Base-by-base conservation (phyloP, 2,113 vertebrate species). In the Passer montanus region DNA sequence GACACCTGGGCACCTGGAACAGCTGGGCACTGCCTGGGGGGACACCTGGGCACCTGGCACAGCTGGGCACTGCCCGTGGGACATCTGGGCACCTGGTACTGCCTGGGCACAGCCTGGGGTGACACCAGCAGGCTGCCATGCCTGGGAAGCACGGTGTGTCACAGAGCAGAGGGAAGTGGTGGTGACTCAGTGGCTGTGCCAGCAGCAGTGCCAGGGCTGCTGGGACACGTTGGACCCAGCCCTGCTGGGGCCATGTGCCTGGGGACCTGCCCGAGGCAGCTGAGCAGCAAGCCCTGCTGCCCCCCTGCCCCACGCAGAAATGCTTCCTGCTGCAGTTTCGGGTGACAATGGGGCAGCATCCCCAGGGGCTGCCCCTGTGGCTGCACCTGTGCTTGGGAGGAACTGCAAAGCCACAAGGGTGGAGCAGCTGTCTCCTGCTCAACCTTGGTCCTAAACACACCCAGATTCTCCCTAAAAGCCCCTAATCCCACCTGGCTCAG, bases 401-500 rank as follows among this genome's bases (percentile, higher is more conserved):
- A 82, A 83, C 78, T 67, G 72, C 50, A 80, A 86, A 84, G 63
- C 72, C 2, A 1, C 67, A 2, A 4, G 93, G 95, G 96, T 84
- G 92, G 92, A 93, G 87, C 11, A 3, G 1, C 60, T 84, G 73
- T 56, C 47, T 87, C 43, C 85, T 5, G 6, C 60, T 92, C 72
- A 63, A 8, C 59, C 43, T 6, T 6, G 0, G 49, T 94, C 90
- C 55, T 39, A 80, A 93, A 93, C 58, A 53, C 73, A 8, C 94
- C 96, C 94, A 92, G 31, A 95, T 97, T 97, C 64, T 47, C 94
- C 83, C 74, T 66, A 91, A 78, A 81, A 96, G 80, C 91, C 78
- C 81, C 87, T 97, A 95, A 97, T 96, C 95, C 91, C 8, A 2
- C 79, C 79, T 94, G 94, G 88, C 93, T 93, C 75, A 39, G 83